A percentile compares a stretch with the other conserved stretches of the same genome.
Evolutionary conservation across 2,113 vertebrate genomes (phyloP).

Genomic region (Electrona antarctica): DNA sequence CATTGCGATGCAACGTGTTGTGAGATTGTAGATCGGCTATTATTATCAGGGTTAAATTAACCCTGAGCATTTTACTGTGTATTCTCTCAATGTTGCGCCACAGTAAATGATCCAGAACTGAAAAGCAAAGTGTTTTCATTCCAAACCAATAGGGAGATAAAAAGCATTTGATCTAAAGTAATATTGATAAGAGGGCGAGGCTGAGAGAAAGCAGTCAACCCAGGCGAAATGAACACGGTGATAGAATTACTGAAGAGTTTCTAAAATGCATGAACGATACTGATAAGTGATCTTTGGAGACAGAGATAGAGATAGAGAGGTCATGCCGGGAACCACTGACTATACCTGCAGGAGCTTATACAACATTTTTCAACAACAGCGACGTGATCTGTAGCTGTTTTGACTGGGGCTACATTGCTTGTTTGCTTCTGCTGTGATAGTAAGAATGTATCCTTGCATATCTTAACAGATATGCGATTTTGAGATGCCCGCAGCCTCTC

Average conservation of each 20-base stretch:
- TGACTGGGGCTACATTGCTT: slow-evolving; percentile 23
- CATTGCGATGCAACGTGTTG: too few relatives aligned
- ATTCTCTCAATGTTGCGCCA: slow-evolving; percentile 47
- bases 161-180: slow-evolving; percentile 4
- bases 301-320: slow-evolving; percentile 14
- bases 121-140: slow-evolving; percentile 37
- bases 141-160: slow-evolving; percentile 2
- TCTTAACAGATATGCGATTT: slow-evolving; percentile 33
- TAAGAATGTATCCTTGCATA: background rate
- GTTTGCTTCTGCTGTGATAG: slow-evolving; percentile 10
- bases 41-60: too few relatives aligned
- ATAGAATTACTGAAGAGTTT: background rate
- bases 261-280: background rate
- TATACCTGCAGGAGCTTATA: slow-evolving; percentile 12
- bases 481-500: background rate
- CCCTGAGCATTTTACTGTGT: too few relatives aligned
- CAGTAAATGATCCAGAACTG: slow-evolving; percentile 52
- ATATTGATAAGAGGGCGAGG: slow-evolving; percentile 26
- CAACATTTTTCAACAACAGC: slow-evolving; percentile 20
- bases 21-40: too few relatives aligned
- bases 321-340: background rate
- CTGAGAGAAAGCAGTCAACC: slow-evolving; percentile 3
- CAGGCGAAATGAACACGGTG: slow-evolving; percentile 8
- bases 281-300: slow-evolving; percentile 11
- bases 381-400: slow-evolving; percentile 13